A percentile compares a stretch with the other conserved stretches of the same genome.
phyloP scores from a whole-genome alignment of 2,888 invertebrate genomes.

The Onthophagus sagittarius region DNA sequence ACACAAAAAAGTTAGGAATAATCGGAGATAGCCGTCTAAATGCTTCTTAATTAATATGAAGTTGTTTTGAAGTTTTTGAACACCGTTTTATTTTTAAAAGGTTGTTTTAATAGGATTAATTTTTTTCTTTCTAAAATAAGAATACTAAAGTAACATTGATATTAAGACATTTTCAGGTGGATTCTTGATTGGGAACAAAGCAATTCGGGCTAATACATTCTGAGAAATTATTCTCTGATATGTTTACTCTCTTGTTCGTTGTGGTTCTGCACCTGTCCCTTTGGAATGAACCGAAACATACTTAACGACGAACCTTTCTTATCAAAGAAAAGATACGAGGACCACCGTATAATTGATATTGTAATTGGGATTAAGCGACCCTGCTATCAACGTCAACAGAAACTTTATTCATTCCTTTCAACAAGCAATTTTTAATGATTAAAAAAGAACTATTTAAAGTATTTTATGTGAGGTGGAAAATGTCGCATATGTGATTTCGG shows the following conservation, averaged over 20 bases:
- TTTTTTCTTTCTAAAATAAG: too few species aligned
- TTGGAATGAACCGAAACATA: not conserved
- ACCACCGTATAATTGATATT: not conserved
- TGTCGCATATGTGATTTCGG: not conserved
- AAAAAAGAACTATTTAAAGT: too few species aligned
- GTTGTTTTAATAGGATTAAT: too few species aligned
- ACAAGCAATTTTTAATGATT: too few species aligned
- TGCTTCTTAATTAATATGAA: too few species aligned
- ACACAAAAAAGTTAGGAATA: too few species aligned
- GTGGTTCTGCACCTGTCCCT: not conserved
- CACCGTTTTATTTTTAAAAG: too few species aligned
- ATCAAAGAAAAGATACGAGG: not conserved
- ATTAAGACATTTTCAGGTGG: not conserved
- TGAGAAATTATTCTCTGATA: not conserved
- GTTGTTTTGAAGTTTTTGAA: too few species aligned
- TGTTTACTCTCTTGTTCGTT: not conserved
- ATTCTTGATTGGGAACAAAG: not conserved
- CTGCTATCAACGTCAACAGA: not conserved
- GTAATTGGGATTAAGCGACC: not conserved
- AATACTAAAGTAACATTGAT: not conserved
- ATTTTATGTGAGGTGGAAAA: too few species aligned
- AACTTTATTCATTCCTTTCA: not conserved
- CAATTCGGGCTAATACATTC: not conserved
- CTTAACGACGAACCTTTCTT: not conserved
- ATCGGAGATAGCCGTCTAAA: too few species aligned